These are phyloP conservation scores for Emberiza fucata DNA, from an alignment of 2,113 vertebrate genomes.

Conservation along the genomic window DNA sequence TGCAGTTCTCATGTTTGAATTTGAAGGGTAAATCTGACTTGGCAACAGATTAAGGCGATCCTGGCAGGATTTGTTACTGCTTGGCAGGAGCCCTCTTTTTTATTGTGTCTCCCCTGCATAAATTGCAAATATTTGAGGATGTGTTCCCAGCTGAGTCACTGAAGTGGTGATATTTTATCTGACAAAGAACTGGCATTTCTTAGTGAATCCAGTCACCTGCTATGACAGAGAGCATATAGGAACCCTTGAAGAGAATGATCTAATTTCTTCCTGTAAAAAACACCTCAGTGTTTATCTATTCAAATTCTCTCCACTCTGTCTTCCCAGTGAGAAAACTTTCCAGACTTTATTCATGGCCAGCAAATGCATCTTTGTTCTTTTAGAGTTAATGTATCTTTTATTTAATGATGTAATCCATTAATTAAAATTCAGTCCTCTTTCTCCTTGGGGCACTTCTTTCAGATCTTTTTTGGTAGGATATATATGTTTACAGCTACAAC, in stretches of 20 bases:
- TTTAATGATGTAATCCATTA: not conserved
- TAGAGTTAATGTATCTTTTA: not conserved
- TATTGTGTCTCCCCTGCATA: constrained; percentile 13
- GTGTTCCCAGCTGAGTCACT: constrained; percentile 10
- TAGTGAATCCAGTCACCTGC: not conserved
- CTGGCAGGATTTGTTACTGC: not conserved
- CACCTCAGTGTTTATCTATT: not conserved
- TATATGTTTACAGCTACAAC: not conserved
- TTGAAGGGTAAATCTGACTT: constrained; percentile 47
- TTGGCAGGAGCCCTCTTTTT: constrained; percentile 32
- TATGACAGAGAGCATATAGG: not conserved
- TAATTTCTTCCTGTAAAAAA: not conserved
- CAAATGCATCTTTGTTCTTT: not conserved
- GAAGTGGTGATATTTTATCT: constrained; percentile 1
- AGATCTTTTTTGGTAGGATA: not conserved
- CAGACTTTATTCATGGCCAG: not conserved
- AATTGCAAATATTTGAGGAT: constrained; percentile 45
- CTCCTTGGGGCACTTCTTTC: not conserved
- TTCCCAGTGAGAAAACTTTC: not conserved
- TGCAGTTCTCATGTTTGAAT: not conserved
- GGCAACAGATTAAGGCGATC: constrained; percentile 31
- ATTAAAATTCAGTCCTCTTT: not conserved
- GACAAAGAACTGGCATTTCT: not conserved
- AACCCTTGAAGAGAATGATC: not conserved
- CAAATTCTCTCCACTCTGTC: not conserved